Evolutionary conservation across 2,888 invertebrate genomes (phyloP), one percentile per base, ranked within the genome.

Genomic region (Neuroscelio doddi): DNA sequence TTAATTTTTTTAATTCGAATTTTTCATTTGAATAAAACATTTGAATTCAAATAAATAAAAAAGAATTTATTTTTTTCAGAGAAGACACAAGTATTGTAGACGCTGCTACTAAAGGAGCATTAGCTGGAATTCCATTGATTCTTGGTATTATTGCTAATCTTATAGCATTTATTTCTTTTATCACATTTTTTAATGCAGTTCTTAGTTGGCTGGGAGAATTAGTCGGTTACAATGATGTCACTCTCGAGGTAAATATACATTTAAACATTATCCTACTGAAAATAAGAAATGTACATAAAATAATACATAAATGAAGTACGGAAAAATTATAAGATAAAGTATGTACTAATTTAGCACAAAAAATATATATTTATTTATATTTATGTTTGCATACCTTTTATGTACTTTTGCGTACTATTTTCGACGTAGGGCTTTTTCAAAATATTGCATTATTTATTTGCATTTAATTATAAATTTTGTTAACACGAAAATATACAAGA

Each of bases 61-160:
- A 7, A 38, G 24, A 3, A 14, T 41, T 12, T 38, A 9, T 42
- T 32, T 57, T 64, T 82, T 84, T 32, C 82, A 96, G 96, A 45
- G 86, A 92, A 71, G 95, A 95, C 79, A 88, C 90, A 1, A 96
- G 96, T 50, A 88, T 94, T 0, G 85, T 98, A 17, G 97, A 98
- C 73, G 98, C 98, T 0, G 97, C 96, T 0, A 91, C 93, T 0
- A 92, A 93, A 75, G 98, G 98, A 0, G 97, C 96, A 0, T 87
- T 90, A 7, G 89, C 91, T 74, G 96, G 94, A 0, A 90, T 95
- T 1, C 87, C 90, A 0, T 87, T 98, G 1, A 90, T 97, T 7
- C 87, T 94, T 5, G 95, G 95, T 70, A 96, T 98, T 64, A 89
- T 93, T 3, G 95, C 97, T 5, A 97, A 97, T 76, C 88, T 98